phyloP scores from a whole-genome alignment of 2,113 vertebrate genomes.

The Neodon shergylaensis region DNA sequence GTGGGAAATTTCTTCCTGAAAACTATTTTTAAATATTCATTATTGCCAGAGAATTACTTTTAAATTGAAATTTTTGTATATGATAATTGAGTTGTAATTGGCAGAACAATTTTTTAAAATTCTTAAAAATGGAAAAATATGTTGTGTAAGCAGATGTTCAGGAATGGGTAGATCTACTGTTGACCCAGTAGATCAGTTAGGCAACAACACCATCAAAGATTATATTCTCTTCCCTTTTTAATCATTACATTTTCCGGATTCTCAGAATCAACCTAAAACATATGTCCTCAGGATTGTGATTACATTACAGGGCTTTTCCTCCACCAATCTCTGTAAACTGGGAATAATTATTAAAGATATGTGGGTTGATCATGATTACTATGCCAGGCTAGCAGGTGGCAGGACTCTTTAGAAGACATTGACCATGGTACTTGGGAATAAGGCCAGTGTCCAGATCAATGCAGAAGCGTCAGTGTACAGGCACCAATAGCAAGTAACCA shows the following conservation, averaged over 20 bases:
- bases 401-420: neutral
- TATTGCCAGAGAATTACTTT: neutral
- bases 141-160: neutral
- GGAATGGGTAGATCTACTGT: neutral
- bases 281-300: neutral
- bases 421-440: neutral
- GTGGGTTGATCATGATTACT: neutral
- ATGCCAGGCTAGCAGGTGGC: neutral
- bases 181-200: neutral
- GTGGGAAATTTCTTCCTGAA: neutral
- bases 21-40: neutral
- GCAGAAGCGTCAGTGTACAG: neutral
- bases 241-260: neutral
- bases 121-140: neutral
- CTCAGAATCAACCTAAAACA: neutral
- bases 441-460: neutral
- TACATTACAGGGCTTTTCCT: neutral
- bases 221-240: neutral
- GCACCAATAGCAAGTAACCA: neutral
- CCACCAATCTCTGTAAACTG: neutral
- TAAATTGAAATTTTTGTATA: neutral
- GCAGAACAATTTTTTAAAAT: neutral
- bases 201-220: neutral
- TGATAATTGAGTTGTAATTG: neutral
- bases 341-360: neutral